These are phyloP conservation scores for Agrilus planipennis DNA, from an alignment of 1,140 invertebrate species.

Conservation along the genomic window DNA sequence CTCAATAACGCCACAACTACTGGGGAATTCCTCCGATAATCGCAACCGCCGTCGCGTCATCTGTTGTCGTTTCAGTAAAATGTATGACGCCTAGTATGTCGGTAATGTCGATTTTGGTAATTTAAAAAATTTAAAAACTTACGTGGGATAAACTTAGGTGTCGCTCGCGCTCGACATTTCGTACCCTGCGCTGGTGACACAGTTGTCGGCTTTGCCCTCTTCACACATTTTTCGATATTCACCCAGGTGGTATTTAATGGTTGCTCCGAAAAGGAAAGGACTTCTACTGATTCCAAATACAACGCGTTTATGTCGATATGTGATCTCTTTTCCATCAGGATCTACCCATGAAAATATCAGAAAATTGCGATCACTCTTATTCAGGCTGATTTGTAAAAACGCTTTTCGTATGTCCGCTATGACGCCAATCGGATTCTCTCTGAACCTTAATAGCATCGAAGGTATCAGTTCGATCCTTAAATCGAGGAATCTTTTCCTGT, in stretches of 20 bases:
- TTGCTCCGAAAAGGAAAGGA: constrained; percentile 25
- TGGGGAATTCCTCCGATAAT: no score
- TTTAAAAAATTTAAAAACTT: no score
- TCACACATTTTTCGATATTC: not conserved
- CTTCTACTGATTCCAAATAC: constrained; percentile 20
- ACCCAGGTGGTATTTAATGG: constrained; percentile 15
- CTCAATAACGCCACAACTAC: no score
- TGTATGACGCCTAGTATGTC: no score
- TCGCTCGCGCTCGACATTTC: no score
- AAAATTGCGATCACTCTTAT: constrained; percentile 20
- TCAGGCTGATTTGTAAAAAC: constrained; percentile 29
- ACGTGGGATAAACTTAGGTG: no score
- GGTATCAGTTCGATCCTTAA: constrained; percentile 32
- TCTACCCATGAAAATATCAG: constrained; percentile 26
- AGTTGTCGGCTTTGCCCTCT: not conserved
- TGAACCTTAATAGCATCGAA: constrained; percentile 28
- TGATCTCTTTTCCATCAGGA: constrained; percentile 7
- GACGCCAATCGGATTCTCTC: constrained; percentile 25
- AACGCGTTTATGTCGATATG: constrained; percentile 23
- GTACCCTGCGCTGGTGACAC: no score
- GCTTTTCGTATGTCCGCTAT: constrained; percentile 32
- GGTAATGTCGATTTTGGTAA: no score
- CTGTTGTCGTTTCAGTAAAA: no score
- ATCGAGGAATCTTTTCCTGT: no score
- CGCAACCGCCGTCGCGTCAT: no score